A percentile compares a stretch with the other conserved stretches of the same genome.
Conservation (phyloP, 2,797 vertebrate genomes). For the Aldrovandia affinis region DNA sequence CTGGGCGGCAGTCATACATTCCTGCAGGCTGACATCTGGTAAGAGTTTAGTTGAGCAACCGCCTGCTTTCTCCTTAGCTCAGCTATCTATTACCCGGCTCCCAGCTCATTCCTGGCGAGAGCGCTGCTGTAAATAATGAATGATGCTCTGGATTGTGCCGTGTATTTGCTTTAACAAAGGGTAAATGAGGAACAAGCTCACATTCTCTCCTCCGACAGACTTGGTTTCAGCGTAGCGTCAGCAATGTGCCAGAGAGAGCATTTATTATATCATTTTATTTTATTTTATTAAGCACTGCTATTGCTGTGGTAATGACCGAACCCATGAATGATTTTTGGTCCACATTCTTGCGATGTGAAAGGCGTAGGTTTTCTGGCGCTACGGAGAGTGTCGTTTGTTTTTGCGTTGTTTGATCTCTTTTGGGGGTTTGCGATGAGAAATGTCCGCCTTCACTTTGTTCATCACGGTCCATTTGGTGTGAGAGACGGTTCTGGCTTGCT, state of each 20-base stretch:
- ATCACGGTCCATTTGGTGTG: constrained; percentile 11
- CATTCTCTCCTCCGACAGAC: background rate
- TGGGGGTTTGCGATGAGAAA: background rate
- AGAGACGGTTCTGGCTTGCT: background rate
- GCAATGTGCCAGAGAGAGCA: background rate
- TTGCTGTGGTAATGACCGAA: background rate
- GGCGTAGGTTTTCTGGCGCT: background rate
- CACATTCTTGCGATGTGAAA: background rate
- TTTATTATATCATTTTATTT: too few relatives aligned
- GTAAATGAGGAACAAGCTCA: background rate
- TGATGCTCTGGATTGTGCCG: constrained; percentile 7
- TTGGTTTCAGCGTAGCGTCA: background rate
- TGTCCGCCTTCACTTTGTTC: background rate
- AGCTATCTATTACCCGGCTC: constrained; percentile 10
- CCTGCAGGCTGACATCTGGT: constrained; percentile 20
- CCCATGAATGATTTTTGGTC: background rate
- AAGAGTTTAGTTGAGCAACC: constrained; percentile 21
- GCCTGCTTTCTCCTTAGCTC: background rate
- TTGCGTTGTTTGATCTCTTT: background rate
- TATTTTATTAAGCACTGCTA: background rate
- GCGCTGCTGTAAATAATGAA: constrained; percentile 10
- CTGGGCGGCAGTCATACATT: background rate
- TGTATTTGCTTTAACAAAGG: constrained; percentile 11
- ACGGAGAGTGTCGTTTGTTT: background rate
- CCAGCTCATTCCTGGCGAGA: constrained; percentile 1